A percentile compares a stretch with the other conserved stretches of the same genome.
Evolutionary conservation across 2,113 vertebrate species (phyloP).

Genomic region (Uropsilus gracilis): DNA sequence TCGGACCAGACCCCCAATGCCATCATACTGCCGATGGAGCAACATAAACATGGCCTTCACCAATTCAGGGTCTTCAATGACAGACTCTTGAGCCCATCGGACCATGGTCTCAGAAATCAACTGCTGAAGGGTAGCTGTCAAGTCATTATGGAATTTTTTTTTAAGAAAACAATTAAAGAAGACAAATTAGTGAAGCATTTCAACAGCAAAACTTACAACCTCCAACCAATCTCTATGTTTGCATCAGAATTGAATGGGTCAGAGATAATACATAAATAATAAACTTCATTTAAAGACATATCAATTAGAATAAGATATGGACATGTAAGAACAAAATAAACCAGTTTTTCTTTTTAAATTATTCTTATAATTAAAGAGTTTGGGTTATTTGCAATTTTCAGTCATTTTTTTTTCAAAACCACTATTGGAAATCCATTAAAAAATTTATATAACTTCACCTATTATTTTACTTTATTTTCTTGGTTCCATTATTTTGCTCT

Average conservation of each 20-base stretch:
- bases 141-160: background rate
- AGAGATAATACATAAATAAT: background rate
- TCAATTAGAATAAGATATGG: background rate
- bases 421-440: background rate
- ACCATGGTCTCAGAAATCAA: conserved; percentile 97
- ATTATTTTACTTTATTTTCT: background rate
- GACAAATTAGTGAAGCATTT: background rate
- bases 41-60: conserved; percentile 97
- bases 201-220: background rate
- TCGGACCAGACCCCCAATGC: conserved; percentile 94
- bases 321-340: background rate
- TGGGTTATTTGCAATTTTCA: background rate
- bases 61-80: conserved; percentile 96
- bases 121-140: conserved; percentile 94
- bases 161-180: background rate
- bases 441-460: background rate
- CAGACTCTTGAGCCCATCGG: conserved; percentile 96
- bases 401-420: background rate
- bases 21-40: conserved; percentile 96
- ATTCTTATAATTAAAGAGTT: background rate
- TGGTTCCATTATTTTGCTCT: background rate
- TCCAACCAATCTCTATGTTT: background rate
- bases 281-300: background rate
- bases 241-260: background rate
- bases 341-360: background rate